phyloP scores from a whole-genome alignment of 2,113 vertebrate species.

The Myocastor coypus region DNA sequence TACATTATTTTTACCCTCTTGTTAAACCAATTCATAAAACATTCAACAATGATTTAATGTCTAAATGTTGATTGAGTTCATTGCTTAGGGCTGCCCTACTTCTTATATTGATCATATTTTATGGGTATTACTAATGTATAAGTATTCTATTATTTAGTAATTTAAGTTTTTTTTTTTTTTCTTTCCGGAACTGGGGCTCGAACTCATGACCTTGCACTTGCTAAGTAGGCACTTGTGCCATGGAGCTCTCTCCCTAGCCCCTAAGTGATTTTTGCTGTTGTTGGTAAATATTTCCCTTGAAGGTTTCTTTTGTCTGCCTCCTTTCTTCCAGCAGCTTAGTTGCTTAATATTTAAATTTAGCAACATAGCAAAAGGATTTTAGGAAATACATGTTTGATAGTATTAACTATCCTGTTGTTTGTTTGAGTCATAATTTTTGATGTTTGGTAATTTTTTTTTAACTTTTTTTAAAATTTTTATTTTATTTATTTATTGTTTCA shows the following conservation, averaged over 20 bases:
- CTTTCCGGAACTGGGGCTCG: no score
- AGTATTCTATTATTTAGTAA: neutral
- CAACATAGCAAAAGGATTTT: neutral
- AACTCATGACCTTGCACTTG: no score
- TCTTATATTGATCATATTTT: neutral
- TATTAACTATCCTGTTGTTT: neutral
- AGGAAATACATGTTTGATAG: neutral
- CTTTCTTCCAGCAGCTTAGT: neutral
- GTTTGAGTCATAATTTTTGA: neutral
- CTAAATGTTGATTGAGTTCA: neutral
- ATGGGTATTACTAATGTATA: neutral
- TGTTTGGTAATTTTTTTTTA: neutral
- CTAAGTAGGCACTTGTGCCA: no score
- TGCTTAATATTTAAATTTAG: neutral
- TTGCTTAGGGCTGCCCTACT: neutral
- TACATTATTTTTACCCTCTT: neutral
- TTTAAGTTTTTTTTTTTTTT: no score
- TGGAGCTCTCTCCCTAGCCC: no score
- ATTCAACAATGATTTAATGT: neutral
- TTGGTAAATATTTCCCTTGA: neutral
- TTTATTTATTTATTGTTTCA: no score
- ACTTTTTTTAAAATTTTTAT: no score
- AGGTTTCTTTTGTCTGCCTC: neutral
- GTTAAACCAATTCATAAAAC: neutral
- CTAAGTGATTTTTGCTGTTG: neutral